phyloP scores from a whole-genome alignment of 2,888 invertebrate genomes.

The Limulus polyphemus region DNA sequence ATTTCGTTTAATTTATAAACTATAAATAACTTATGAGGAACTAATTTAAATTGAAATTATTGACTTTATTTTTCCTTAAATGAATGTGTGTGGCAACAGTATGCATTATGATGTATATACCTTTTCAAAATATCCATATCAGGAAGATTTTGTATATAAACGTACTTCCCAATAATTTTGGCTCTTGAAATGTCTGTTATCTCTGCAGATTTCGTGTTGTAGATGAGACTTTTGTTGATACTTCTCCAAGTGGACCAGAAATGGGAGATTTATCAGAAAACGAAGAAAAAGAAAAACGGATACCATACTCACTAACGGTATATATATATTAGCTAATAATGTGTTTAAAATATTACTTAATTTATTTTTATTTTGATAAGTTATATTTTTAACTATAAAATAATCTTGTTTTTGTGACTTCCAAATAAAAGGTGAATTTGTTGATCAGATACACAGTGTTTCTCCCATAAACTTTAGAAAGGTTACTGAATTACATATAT shows the following conservation, averaged over 20 bases:
- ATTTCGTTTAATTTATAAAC: no score
- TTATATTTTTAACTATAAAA: conserved; percentile 5
- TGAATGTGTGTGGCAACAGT: no score
- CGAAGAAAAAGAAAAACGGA: conserved; percentile 45
- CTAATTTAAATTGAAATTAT: no score
- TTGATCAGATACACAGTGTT: conserved; percentile 2
- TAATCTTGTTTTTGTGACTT: conserved; percentile 5
- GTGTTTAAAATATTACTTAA: conserved; percentile 31
- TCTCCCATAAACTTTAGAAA: not conserved
- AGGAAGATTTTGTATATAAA: no score
- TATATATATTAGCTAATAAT: conserved; percentile 47
- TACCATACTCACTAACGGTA: conserved; percentile 52
- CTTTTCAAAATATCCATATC: no score
- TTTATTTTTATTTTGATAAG: no score
- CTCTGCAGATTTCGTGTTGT: conserved; percentile 62
- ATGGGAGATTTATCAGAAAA: conserved; percentile 31
- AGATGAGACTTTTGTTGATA: conserved; percentile 78
- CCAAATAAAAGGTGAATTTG: not conserved
- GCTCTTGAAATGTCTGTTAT: no score
- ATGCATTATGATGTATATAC: no score
- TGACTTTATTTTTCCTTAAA: no score
- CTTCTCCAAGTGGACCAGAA: conserved; percentile 53
- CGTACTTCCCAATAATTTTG: no score
- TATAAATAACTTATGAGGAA: no score
- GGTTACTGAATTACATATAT: not conserved